Percentiles rank a stretch among this genome's conserved stretches.
Conservation (phyloP, 2,797 vertebrate genomes). For the Cyprinella venusta region DNA sequence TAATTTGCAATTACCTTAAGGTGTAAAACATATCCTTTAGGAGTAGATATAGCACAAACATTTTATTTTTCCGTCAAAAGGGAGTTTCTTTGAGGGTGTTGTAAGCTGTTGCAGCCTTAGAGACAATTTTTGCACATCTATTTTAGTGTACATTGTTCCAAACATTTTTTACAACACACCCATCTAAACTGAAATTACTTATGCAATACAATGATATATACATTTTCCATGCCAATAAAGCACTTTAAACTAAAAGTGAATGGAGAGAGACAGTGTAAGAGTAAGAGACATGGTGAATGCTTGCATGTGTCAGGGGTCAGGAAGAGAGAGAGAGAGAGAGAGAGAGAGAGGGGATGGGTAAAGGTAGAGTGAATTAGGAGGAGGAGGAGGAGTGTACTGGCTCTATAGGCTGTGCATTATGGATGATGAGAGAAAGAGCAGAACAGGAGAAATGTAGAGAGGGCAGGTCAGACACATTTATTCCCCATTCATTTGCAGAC, state of each 20-base stretch:
- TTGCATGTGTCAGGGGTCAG: slow-evolving; percentile 63
- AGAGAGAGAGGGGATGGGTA: slow-evolving; percentile 44
- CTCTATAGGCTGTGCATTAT: slow-evolving; percentile 60
- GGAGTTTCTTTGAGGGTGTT: not conserved
- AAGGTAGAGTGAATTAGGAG: slow-evolving; percentile 55
- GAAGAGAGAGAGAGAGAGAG: slow-evolving; percentile 45
- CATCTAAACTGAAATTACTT: not conserved
- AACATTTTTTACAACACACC: not conserved
- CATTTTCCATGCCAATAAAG: slow-evolving; percentile 7
- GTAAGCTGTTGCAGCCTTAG: not conserved
- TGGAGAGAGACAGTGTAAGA: slow-evolving; percentile 44
- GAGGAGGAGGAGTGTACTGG: slow-evolving; percentile 46
- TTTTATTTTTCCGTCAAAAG: not conserved
- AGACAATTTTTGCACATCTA: not conserved
- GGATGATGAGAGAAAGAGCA: slow-evolving; percentile 43
- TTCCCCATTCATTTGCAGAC: slow-evolving; percentile 52
- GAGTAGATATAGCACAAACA: not conserved
- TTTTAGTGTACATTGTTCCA: not conserved
- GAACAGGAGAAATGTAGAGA: slow-evolving; percentile 52
- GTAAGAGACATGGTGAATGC: slow-evolving; percentile 51
- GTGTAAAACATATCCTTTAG: not conserved
- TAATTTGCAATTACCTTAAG: not conserved
- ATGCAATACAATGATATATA: not conserved
- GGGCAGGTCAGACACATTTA: slow-evolving; percentile 58
- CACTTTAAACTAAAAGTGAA: slow-evolving; percentile 16